A percentile compares a stretch with the other conserved stretches of the same genome.
Evolutionary conservation across 1,140 invertebrate species (phyloP).

Genomic region (Elysia chlorotica): DNA sequence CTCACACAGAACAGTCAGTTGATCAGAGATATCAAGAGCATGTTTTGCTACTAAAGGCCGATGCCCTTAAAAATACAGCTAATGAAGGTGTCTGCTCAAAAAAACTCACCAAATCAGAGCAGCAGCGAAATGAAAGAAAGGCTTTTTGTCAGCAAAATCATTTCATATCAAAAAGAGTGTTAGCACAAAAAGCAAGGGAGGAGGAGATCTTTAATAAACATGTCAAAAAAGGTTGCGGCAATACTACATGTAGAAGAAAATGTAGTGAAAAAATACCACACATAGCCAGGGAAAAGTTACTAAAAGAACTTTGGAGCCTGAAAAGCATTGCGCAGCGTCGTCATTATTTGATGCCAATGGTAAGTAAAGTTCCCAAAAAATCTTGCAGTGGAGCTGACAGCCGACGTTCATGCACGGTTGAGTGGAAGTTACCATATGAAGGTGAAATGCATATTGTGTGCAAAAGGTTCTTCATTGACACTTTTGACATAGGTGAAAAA

Average conservation of each 20-base stretch:
- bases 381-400: conserved; percentile 4
- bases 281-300: background rate
- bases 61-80: background rate
- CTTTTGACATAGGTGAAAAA: conserved; percentile 11
- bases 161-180: background rate
- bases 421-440: background rate
- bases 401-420: conserved; percentile 3
- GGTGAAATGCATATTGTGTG: background rate
- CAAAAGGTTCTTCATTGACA: conserved; percentile 10
- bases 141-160: background rate
- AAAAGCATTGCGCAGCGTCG: background rate
- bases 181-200: background rate
- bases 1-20: no score
- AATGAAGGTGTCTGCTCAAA: background rate
- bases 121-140: background rate
- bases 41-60: no score
- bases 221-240: background rate
- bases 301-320: conserved; percentile 5
- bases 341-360: conserved; percentile 2
- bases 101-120: background rate
- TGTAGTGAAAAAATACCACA: background rate
- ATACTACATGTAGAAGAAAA: conserved; percentile 4
- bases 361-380: conserved; percentile 6
- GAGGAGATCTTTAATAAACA: background rate
- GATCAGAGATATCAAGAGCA: no score